Base-by-base conservation (phyloP, 2,888 invertebrate species). In the Andricus quercusramuli region DNA sequence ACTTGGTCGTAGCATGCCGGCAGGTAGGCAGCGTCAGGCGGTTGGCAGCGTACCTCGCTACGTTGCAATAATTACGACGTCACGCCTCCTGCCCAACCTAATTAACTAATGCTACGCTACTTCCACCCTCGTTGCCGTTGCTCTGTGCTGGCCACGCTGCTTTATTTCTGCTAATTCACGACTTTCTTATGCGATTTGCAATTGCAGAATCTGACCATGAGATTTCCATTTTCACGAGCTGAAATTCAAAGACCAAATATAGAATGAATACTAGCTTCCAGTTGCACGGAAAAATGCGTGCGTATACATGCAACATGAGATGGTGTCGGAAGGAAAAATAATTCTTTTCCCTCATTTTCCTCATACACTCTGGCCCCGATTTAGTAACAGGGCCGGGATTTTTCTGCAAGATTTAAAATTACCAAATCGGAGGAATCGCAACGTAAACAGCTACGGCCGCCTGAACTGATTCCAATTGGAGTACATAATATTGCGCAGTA, bases 31-130 rank as follows among this genome's bases (percentile, higher is more conserved):
- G 74, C 47, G 83, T 80, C 77, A 82, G 77, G 82, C 78, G 83
- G 78, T 80, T 82, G 82, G 82, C 83, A 84, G 82, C 82, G 83
- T 85, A 83, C 84, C 85, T 86, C 77, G 86, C 89, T 89, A 89
- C 89, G 90, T 90, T 89, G 91, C 90, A 91, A 91, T 91, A 91
- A 91, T 91, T 91, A 91, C 91, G 89, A 90, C 91, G 91, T 91
- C 90, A 91, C 90, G 91, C 91, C 91, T 90, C 89, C 91, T 90
- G 91, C 88, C 88, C 90, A 90, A 89, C 87, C 90, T 89, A 91
- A 91, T 91, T 91, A 91, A 90, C 89, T 89, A 88, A 90, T 90
- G 89, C 86, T 84, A 82, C 85, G 83, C 83, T 83, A 77, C 77
- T 78, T 79, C 67, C 68, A 62, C 68, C 70, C 78, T 47, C 47